Percentiles rank a stretch among this genome's conserved stretches.
phyloP scores from a whole-genome alignment of 2,888 invertebrate genomes.

The Prostheceraeus crozeri region DNA sequence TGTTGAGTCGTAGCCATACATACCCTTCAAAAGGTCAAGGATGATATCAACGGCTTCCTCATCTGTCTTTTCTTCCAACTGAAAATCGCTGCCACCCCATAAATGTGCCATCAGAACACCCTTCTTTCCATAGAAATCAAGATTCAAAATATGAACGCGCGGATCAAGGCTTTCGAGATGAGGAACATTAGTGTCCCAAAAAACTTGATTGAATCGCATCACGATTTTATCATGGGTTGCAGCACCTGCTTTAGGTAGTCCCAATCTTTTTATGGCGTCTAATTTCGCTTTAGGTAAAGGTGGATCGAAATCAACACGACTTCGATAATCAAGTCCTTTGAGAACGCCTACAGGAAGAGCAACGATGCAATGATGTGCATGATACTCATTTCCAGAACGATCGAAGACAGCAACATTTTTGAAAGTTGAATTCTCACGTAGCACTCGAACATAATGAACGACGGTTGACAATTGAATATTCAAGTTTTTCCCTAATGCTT shows the following conservation, averaged over 20 bases:
- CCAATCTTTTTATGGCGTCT: conserved; percentile 31
- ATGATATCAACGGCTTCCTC: conserved; percentile 34
- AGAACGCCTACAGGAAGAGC: conserved; percentile 38
- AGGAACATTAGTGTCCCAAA: conserved; percentile 35
- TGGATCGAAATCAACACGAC: conserved; percentile 31
- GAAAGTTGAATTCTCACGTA: too few species aligned
- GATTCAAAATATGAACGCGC: conserved; percentile 37
- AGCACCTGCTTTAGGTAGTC: conserved; percentile 34
- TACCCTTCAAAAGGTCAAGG: conserved; percentile 26
- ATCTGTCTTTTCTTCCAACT: conserved; percentile 31
- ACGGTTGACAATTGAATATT: conserved; percentile 3
- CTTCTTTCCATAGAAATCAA: conserved; percentile 34
- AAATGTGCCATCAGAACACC: conserved; percentile 36
- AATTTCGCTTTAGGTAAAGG: conserved; percentile 31
- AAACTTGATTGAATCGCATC: too few species aligned
- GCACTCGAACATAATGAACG: background rate
- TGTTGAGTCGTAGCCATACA: conserved; percentile 18
- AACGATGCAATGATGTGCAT: conserved; percentile 32
- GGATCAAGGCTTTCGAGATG: conserved; percentile 38
- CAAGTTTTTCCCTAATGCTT: conserved; percentile 31
- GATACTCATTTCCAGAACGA: background rate
- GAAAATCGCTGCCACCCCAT: conserved; percentile 34
- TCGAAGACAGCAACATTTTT: background rate
- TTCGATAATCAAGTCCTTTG: conserved; percentile 35
- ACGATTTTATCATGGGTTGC: conserved; percentile 38